Conservation (phyloP, 2,888 invertebrate species). For the Peribatodes rhomboidaria region DNA sequence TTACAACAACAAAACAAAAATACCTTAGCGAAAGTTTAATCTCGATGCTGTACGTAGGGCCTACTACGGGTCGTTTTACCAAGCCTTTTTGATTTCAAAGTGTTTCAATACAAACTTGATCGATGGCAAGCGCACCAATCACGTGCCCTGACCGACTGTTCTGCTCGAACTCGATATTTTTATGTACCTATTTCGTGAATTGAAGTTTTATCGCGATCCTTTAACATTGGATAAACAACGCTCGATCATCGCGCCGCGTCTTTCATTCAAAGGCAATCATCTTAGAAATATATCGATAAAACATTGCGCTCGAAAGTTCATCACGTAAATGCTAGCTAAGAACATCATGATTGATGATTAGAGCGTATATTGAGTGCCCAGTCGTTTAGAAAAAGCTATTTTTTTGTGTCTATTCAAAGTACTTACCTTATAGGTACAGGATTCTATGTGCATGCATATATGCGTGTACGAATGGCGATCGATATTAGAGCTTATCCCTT, state of each 20-base stretch:
- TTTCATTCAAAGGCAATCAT: conserved; percentile 36
- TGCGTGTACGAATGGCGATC: too few species aligned
- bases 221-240: conserved; percentile 37
- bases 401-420: neutral
- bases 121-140: conserved; percentile 27
- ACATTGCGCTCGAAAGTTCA: conserved; percentile 21
- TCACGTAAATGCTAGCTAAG: conserved; percentile 18
- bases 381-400: conserved; percentile 4
- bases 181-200: conserved; percentile 27
- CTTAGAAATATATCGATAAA: conserved; percentile 28
- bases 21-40: neutral
- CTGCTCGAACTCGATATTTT: conserved; percentile 26
- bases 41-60: neutral
- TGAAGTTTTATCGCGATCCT: conserved; percentile 37
- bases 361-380: conserved; percentile 5
- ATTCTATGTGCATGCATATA: too few species aligned
- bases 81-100: conserved; percentile 11
- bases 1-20: too few species aligned
- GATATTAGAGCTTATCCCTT: too few species aligned
- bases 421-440: neutral
- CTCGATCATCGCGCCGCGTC: conserved; percentile 33
- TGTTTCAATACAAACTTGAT: conserved; percentile 31
- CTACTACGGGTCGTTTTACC: neutral
- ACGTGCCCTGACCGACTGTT: conserved; percentile 20
- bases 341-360: conserved; percentile 25